Evolutionary conservation across 2,888 invertebrate genomes (phyloP), one percentile per base, ranked within the genome.

Genomic region (Lamproptera curius): DNA sequence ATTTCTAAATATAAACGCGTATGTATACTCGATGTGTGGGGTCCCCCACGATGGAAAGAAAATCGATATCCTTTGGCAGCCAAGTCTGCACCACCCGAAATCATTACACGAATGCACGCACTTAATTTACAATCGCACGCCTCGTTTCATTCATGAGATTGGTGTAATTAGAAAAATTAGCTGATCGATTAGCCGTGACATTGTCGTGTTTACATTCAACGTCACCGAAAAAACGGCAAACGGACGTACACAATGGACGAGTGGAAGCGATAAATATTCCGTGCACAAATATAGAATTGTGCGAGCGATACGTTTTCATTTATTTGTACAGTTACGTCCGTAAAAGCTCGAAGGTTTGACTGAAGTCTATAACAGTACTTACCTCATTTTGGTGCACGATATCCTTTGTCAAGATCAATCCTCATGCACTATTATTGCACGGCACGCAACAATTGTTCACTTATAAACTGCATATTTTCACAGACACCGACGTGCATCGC

Each of bases 381-480:
- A 86, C 86, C 86, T 87, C 86, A 87, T 87, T 82, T 84, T 85
- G 80, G 73, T 61, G 74, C 69, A 73, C 58, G 70, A n/a, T 73
- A 71, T 82, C 81, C 82, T 83, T 82, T 83, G 82, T 84, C 70
- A 80, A 70, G 77, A 77, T 70, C 75, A 84, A 85, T 85, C 85
- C 85, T 65, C 61, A 73, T 73, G 76, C 83, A 82, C 83, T 80
- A 83, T 11, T 31, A 31, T 73, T 81, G 80, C 84, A 86, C 79
- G 71, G 67, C 81, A 83, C 85, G 70, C 70, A 78, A 79, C 76
- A 82, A 82, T 76, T 80, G 82, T 85, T 85, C 85, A 86, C 85
- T 79, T 76, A 79, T 57, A 78, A 82, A 80, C 73, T 75, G 76
- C 85, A 85, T 81, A 68, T 76, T 85, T 74, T 74, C 82, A 81